Evolutionary conservation across 2,888 invertebrate genomes (phyloP).

Genomic region (Nomada ruficornis): DNA sequence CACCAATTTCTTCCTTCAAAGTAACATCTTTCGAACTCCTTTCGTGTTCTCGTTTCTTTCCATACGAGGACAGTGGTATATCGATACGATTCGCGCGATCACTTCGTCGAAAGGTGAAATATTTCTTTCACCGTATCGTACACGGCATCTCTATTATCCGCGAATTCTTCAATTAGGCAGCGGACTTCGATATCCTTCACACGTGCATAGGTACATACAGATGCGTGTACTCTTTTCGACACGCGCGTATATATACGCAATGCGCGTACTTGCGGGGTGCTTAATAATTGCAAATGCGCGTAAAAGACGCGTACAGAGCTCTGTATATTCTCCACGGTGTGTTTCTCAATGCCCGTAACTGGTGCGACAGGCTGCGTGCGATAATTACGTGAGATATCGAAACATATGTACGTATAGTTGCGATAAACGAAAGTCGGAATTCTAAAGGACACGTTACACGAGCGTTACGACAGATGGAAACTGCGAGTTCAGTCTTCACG

Average conservation of each 20-base stretch:
- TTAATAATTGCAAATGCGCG: slow-evolving; percentile 6
- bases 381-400: slow-evolving; percentile 25
- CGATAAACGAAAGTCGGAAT: background rate
- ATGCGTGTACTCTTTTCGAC: slow-evolving; percentile 1
- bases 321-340: slow-evolving; percentile 1
- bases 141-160: background rate
- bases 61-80: background rate
- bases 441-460: slow-evolving; percentile 25
- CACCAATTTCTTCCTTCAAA: background rate
- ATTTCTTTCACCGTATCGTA: background rate
- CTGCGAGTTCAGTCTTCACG: slow-evolving; percentile 39
- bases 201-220: slow-evolving; percentile 11
- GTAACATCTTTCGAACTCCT: background rate
- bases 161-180: slow-evolving; percentile 38
- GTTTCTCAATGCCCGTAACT: slow-evolving; percentile 8
- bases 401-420: slow-evolving; percentile 33
- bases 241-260: background rate
- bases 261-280: background rate
- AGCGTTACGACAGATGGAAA: background rate
- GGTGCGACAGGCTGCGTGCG: background rate
- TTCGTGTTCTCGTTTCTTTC: background rate
- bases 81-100: slow-evolving; percentile 4
- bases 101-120: background rate
- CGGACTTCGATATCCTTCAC: slow-evolving; percentile 8
- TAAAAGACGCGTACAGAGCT: background rate